A percentile compares a stretch with the other conserved stretches of the same genome.
These are phyloP conservation scores for Cynoglossus semilaevis DNA, from an alignment of 2,113 vertebrate genomes.

Conservation along the genomic window DNA sequence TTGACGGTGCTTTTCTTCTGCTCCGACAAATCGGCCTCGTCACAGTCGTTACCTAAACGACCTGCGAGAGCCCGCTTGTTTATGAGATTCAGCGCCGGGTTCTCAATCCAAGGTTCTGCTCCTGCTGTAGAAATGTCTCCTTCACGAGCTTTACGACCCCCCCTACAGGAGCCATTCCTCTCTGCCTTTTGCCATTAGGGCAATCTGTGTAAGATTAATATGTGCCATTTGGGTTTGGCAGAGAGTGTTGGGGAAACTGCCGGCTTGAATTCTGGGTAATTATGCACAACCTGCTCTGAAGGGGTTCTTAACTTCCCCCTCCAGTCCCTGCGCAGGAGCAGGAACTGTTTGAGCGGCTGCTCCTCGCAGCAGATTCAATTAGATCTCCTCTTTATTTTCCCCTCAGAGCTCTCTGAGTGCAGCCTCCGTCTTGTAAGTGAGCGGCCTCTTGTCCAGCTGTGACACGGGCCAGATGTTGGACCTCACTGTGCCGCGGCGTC, in stretches of 20 bases:
- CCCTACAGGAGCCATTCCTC: conserved; percentile 27
- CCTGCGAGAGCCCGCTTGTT: background rate
- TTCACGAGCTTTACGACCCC: conserved; percentile 17
- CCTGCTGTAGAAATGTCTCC: conserved; percentile 1
- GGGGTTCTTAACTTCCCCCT: conserved; percentile 37
- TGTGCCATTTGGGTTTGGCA: conserved; percentile 61
- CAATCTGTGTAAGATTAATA: conserved; percentile 49
- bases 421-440: conserved; percentile 43
- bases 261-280: conserved; percentile 60
- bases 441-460: conserved; percentile 37
- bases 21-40: background rate
- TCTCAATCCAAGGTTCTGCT: background rate
- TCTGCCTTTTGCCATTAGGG: conserved; percentile 28
- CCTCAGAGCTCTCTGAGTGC: conserved; percentile 5
- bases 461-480: conserved; percentile 45
- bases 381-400: conserved; percentile 17
- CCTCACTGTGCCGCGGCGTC: conserved; percentile 25
- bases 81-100: background rate
- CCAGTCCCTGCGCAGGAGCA: conserved; percentile 6
- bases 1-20: too few species aligned
- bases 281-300: conserved; percentile 47
- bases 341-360: conserved; percentile 7
- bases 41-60: background rate
- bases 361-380: conserved; percentile 55
- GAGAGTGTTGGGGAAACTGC: conserved; percentile 55